phyloP scores from a whole-genome alignment of 2,113 vertebrate species.

The Synchiropus splendidus region DNA sequence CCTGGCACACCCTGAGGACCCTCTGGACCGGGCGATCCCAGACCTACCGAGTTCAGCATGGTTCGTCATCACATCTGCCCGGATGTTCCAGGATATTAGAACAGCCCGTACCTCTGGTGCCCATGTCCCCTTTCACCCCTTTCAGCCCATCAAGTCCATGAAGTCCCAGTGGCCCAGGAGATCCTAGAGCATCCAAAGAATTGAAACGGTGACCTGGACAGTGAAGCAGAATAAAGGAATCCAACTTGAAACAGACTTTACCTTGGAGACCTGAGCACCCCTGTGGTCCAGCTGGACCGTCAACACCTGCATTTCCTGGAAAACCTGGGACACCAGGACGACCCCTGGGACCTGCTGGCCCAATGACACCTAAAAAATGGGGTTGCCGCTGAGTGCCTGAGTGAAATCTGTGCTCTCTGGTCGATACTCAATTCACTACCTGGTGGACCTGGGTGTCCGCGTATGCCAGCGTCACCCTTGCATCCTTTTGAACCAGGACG shows the following conservation, averaged over 20 bases:
- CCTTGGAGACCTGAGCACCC: slow-evolving; percentile 49
- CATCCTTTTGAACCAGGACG: slow-evolving; percentile 39
- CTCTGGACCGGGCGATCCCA: slow-evolving; percentile 17
- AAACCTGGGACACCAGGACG: slow-evolving; percentile 43
- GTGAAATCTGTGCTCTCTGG: background rate
- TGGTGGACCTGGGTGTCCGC: slow-evolving; percentile 28
- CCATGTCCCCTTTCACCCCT: slow-evolving; percentile 80
- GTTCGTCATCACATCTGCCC: background rate
- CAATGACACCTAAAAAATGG: slow-evolving; percentile 47
- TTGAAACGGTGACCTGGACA: background rate
- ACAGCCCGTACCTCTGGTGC: slow-evolving; percentile 61
- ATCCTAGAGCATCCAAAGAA: slow-evolving; percentile 33
- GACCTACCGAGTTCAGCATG: slow-evolving; percentile 30
- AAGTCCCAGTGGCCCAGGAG: slow-evolving; percentile 58
- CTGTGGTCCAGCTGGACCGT: slow-evolving; percentile 35
- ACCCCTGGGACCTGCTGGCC: slow-evolving; percentile 54
- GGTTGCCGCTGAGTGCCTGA: background rate
- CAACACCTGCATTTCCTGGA: slow-evolving; percentile 34
- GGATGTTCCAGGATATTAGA: background rate
- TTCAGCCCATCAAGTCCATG: slow-evolving; percentile 72
- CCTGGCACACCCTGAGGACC: slow-evolving; percentile 44
- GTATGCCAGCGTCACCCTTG: slow-evolving; percentile 38
- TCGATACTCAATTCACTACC: slow-evolving; percentile 19
- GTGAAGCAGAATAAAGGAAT: background rate
- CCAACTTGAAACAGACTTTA: slow-evolving; percentile 7